Evolutionary conservation across 2,797 vertebrate species (phyloP), one percentile per base, ranked within the genome.

Genomic region (Darevskia nairensis): DNA sequence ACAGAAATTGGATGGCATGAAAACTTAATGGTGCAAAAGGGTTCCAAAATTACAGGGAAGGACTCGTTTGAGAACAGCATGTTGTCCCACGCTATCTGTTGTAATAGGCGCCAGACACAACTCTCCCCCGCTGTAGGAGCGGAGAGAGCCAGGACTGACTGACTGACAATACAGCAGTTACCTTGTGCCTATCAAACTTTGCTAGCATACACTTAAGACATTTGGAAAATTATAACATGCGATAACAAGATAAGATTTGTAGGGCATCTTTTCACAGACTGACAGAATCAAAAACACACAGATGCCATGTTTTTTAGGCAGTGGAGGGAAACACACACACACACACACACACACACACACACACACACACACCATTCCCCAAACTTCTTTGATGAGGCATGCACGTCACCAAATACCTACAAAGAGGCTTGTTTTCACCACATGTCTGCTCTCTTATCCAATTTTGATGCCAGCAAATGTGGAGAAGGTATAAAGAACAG

Each of bases 1-100:
- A 92, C 15, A 93, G 82, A 94, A 15, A 90, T n/a, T 91, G 3
- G 75, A 17, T 7, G n/a, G n/a, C 32, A 27, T 50, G 39, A 66
- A 46, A 66, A 50, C 44, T 3, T 27, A 80, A 64, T 13, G 44
- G n/a, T 92, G 66, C 74, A 6, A 91, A 71, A 6, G 0, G 23
- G 2, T 0, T 9, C 3, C 6, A n/a, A 89, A 86, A 32, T 21
- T 27, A 21, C 74, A 84, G 89, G 29, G 17, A 23, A 82, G 9
- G 4, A 68, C 17, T 46, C 27, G 1, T 68, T 71, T 66, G 21
- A 27, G 10, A 75, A 44, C 13, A 80, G 15, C 6, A 11, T 39
- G 13, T 25, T 8, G 4, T n/a, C 13, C 46, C 27, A 55, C 4
- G 13, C 17, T 23, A 59, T 11, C 27, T 25, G 9, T 74, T 59